Evolutionary conservation across 2,888 invertebrate genomes (phyloP).

Genomic region (Drosophila meridiana): DNA sequence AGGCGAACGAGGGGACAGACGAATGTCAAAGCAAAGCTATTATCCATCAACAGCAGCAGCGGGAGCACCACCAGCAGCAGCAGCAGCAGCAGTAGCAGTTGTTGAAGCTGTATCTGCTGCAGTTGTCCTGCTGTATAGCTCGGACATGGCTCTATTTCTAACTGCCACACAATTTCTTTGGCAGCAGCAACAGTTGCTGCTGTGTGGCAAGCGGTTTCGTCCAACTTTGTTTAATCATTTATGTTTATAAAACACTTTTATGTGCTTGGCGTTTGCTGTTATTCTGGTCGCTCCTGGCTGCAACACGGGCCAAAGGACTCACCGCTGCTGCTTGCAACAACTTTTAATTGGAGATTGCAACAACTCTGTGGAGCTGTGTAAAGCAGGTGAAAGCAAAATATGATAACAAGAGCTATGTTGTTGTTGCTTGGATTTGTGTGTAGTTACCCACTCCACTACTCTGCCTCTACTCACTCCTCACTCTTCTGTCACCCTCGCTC

Average conservation of each 20-base stretch:
- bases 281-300: conserved; percentile 17
- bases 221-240: conserved; percentile 73
- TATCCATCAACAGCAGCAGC: conserved; percentile 50
- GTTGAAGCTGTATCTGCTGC: background rate
- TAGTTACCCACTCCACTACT: background rate
- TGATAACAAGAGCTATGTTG: conserved; percentile 41
- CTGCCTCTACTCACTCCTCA: background rate
- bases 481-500: background rate
- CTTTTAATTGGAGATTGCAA: conserved; percentile 78
- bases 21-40: conserved; percentile 33
- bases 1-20: background rate
- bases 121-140: conserved; percentile 7
- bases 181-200: conserved; percentile 14
- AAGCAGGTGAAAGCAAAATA: conserved; percentile 67
- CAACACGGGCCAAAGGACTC: conserved; percentile 27
- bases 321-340: conserved; percentile 44
- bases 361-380: conserved; percentile 24
- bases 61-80: background rate
- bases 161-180: conserved; percentile 18
- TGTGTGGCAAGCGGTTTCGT: conserved; percentile 26
- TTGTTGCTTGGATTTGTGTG: conserved; percentile 25
- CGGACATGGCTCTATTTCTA: conserved; percentile 32
- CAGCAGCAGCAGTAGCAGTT: background rate
- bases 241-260: conserved; percentile 71
- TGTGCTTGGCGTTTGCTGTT: conserved; percentile 33